These are phyloP conservation scores for Phymanthus crucifer DNA, from an alignment of 92 coral and sea anemone species.

Conservation along the genomic window DNA sequence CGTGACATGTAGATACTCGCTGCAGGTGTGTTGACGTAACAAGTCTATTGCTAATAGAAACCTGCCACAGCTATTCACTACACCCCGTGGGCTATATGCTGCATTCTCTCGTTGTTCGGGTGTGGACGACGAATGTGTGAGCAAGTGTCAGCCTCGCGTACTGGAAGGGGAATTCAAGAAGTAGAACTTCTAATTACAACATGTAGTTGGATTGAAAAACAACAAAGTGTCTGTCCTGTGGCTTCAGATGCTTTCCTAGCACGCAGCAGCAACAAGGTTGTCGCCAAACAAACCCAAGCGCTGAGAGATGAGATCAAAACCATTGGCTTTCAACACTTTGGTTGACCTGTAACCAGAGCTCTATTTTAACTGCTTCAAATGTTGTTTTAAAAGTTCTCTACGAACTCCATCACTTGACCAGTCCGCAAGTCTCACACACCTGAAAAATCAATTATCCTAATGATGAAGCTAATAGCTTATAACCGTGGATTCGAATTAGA, in stretches of 20 bases:
- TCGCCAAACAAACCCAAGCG: neutral
- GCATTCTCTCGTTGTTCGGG: neutral
- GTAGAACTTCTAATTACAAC: neutral
- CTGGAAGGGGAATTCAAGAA: neutral
- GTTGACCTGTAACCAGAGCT: slow-evolving; percentile 29
- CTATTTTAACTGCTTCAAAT: slow-evolving; percentile 7
- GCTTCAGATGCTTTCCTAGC: neutral
- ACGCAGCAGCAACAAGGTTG: neutral
- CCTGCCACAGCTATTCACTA: slow-evolving; percentile 15
- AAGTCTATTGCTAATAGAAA: slow-evolving; percentile 13
- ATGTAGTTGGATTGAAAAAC: neutral
- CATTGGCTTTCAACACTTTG: slow-evolving; percentile 20
- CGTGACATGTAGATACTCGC: neutral
- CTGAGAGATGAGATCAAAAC: slow-evolving; percentile 9
- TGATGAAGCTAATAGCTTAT: slow-evolving; percentile 53
- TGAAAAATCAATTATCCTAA: slow-evolving; percentile 54
- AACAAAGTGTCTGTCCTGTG: neutral
- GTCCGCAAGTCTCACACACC: slow-evolving; percentile 21
- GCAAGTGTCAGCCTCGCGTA: neutral
- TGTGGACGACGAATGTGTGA: neutral
- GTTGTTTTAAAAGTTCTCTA: slow-evolving; percentile 34
- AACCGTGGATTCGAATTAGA: slow-evolving; percentile 62
- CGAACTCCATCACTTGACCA: neutral
- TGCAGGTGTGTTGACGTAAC: slow-evolving; percentile 19
- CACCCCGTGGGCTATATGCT: neutral